Evolutionary conservation across 2,888 invertebrate genomes (phyloP), one percentile per base, ranked within the genome.

Genomic region (Zele albiditarsus): DNA sequence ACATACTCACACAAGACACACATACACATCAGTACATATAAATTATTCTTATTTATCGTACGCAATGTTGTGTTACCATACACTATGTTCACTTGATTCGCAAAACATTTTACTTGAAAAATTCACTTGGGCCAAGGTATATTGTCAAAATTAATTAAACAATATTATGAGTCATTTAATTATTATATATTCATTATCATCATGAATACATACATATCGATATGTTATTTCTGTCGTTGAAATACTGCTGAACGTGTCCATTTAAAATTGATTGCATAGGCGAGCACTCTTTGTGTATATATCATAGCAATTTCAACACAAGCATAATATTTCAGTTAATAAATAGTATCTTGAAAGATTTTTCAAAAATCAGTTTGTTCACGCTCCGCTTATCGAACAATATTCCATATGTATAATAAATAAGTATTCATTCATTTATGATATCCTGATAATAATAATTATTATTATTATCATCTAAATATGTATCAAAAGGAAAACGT

Each of bases 371-470:
- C 65, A 16, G 38, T 66, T 65, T 71, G 38, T 42, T 71, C 28
- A 28, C 53, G 10, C 38, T 38, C 12, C 12, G 10, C 8, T 38
- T 38, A 12, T 38, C 12, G 33, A 63, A 31, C 68, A 73, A 60
- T 63, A 69, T 63, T 75, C 72, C 76, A 73, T 68, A 73, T 68
- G 58, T 70, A 77, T 71, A 63, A 76, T 72, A 75, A 77, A 76
- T 78, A 78, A 80, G 77, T 77, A 73, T 63, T 77, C 76, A 63
- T 74, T 63, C 71, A 67, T 76, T 49, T 31, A 57, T 53, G 20
- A 28, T 10, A 67, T 25, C n/a, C 3, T 20, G 16, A 46, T 67
- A 25, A 3, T 28, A 27, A 27, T 67, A 20, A 46, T 53, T 5
- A 68, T 57, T n/a, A 60, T 67, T n/a, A 46, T 53, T 1, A 49